Evolutionary conservation across 1,140 invertebrate species (phyloP).

Genomic region (Eurosta solidaginis): DNA sequence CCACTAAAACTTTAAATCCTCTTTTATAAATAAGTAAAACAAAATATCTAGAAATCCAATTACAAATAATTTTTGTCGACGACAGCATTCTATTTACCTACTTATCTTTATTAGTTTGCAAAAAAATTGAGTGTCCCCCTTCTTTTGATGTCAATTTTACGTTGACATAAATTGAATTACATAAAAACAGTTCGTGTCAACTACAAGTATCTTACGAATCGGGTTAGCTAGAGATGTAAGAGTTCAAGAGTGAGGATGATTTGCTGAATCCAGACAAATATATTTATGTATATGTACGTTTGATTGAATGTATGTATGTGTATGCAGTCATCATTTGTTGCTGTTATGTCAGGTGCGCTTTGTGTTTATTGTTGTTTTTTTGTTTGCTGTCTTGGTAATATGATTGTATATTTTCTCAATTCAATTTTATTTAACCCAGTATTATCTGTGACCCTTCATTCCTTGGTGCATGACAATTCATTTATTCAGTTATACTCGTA

Average conservation of each 20-base stretch:
- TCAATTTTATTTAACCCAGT: slow-evolving; percentile 18
- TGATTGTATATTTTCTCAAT: slow-evolving; percentile 10
- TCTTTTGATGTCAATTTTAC: not conserved
- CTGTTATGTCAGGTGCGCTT: not conserved
- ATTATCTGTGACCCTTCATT: not conserved
- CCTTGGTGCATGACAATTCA: not conserved
- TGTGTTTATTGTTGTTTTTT: not conserved
- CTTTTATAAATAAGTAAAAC: too few species aligned
- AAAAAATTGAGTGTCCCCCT: not conserved
- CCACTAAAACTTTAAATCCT: too few species aligned
- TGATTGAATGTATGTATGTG: not conserved
- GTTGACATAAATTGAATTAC: slow-evolving; percentile 22
- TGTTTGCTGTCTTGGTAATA: not conserved
- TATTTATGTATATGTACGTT: not conserved
- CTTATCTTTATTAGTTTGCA: not conserved
- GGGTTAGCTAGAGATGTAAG: not conserved
- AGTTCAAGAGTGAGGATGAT: not conserved
- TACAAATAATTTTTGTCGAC: too few species aligned
- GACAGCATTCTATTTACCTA: not conserved
- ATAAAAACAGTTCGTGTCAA: not conserved
- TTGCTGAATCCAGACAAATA: not conserved
- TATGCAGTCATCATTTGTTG: too few species aligned
- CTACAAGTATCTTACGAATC: not conserved
- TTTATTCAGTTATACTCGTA: not conserved
- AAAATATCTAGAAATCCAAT: too few species aligned